Base-by-base conservation (phyloP, 2,113 vertebrate species). In the Toxotes chatareus region DNA sequence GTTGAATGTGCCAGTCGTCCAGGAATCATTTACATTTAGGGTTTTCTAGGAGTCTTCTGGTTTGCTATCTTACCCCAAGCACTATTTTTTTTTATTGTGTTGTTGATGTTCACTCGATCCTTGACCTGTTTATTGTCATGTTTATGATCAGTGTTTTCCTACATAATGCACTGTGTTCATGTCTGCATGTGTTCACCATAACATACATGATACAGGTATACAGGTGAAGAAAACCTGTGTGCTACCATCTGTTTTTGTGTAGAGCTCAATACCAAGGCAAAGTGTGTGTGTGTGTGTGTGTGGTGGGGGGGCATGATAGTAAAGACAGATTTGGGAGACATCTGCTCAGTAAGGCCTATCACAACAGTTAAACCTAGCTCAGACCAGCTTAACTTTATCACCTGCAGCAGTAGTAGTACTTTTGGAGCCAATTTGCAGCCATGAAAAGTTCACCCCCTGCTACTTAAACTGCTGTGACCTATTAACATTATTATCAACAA, bases 381-480 rank as follows among this genome's bases (percentile, higher is more conserved):
- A 95, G 91, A 95, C 89, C 32, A 36, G 86, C 85, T 94, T 91
- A 95, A 76, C 86, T 61, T 73, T 40, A 89, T 82, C 62, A 81
- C 61, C 70, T 76, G 80, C 65, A 80, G 59, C 65, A 51, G 57
- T 57, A 59, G 73, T 75, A 75, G 19, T 36, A n/a, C 57, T 38
- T 51, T 0, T 63, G 11, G 31, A 78, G 13, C 23, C 11, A 60
- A n/a, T 73, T 9, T 27, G 27, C 27, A 27, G 27, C 49, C 55
- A 23, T n/a, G 27, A 32, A 42, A 57, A n/a, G 55, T 74, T 63
- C 11, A 71, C 1, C 32, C 32, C n/a, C 38, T 44, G 34, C 46
- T 51, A 27, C 70, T 49, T 61, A 71, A 66, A 42, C 23, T 13
- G 13, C 9, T 46, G 13, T 59, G 40, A 13, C 47, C 56, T 31